These are phyloP conservation scores for Brevimyrus niger DNA, from an alignment of 2,113 vertebrate species.

Conservation along the genomic window DNA sequence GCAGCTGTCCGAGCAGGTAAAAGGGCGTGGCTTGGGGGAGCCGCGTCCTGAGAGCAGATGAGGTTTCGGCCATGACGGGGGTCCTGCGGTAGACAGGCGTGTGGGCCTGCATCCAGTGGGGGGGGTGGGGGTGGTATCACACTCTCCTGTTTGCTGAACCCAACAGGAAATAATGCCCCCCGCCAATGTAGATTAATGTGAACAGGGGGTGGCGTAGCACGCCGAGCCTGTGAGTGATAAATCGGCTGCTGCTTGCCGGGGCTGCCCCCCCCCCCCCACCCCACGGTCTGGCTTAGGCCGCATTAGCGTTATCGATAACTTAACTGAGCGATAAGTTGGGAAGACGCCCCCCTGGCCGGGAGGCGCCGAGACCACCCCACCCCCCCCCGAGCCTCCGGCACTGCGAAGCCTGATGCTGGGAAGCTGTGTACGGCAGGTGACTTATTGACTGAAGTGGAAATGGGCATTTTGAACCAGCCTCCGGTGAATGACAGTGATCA, in stretches of 20 bases:
- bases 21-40: not conserved
- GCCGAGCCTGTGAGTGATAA: not conserved
- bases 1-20: not conserved
- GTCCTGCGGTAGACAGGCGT: not conserved
- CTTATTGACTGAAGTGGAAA: not conserved
- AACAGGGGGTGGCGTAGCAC: not conserved
- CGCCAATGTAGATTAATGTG: slow-evolving; percentile 8
- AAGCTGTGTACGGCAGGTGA: not conserved
- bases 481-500: not conserved
- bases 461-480: not conserved
- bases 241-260: not conserved
- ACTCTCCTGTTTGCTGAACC: not conserved
- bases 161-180: not conserved
- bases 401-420: not conserved
- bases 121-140: too few relatives aligned
- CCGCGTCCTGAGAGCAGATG: not conserved
- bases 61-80: not conserved
- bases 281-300: not conserved
- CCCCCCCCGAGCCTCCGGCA: rapidly evolving
- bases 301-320: not conserved
- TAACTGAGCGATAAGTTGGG: slow-evolving; percentile 10
- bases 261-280: not conserved
- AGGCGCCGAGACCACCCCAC: too few relatives aligned
- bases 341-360: not conserved
- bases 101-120: too few relatives aligned